Evolutionary conservation across 2,888 invertebrate genomes (phyloP), one percentile per base, ranked within the genome.

Genomic region (Rhogogaster chlorosoma): DNA sequence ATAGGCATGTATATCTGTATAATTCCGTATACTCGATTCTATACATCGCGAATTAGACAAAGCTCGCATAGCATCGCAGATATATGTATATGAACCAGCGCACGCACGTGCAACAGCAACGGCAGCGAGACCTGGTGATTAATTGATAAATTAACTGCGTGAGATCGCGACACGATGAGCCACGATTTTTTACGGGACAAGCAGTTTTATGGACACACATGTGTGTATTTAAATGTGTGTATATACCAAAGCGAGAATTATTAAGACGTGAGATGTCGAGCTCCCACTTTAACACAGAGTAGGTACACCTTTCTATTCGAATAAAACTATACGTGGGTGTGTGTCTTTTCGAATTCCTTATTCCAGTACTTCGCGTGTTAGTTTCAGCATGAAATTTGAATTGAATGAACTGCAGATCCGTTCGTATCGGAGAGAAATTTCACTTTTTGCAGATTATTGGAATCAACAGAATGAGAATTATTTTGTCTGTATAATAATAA

Each of bases 41-140:
- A 70, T 29, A 36, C 61, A 61, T 2, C 61, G 12, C 26, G 26
- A 38, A 73, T 73, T 36, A 22, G n/a, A 38, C 38, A 73, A 73
- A 18, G 71, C 71, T 42, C 71, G 71, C 71, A 73, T n/a, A 45
- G 32, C 70, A n/a, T n/a, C 36, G 15, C 32, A 15, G 67, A 45
- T 67, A 64, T 61, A 10, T 61, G 12, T 22, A 10, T 10, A 57
- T 22, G 26, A 12, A 61, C 22, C 9, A 22, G 10, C 26, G 61
- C 26, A 26, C 61, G 61, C 26, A 61, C 61, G 61, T 26, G 26
- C 26, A 61, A 3, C 22, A 12, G 6, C 49, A n/a, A 10, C n/a
- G n/a, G 18, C 49, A 45, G 42, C 5, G 53, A 53, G n/a, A 53
- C n/a, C 2, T 7, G 18, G 61, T 61, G 61, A 61, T 61, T 61